Conservation (phyloP, 2,113 vertebrate species). For the Uropsilus gracilis region DNA sequence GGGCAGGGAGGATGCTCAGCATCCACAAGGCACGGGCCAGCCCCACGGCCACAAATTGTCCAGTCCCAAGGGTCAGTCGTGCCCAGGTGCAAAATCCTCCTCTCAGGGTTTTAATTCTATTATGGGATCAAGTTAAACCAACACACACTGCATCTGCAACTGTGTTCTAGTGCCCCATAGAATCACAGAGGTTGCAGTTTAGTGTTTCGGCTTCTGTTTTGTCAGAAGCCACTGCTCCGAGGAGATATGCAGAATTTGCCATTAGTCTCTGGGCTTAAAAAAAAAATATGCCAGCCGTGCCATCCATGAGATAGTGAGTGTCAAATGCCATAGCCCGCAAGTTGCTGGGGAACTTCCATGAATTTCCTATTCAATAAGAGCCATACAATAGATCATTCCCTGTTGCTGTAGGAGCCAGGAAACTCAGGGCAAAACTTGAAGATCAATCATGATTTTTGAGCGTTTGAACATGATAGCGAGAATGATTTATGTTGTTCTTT, state of each 20-base stretch:
- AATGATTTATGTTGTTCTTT: slow-evolving; percentile 4
- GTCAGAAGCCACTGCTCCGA: neutral
- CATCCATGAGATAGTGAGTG: neutral
- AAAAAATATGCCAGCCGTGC: neutral
- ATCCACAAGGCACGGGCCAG: neutral
- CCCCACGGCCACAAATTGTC: neutral
- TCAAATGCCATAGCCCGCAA: neutral
- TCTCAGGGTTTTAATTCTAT: neutral
- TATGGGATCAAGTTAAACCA: neutral
- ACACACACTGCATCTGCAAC: neutral
- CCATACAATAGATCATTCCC: neutral
- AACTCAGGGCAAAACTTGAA: neutral
- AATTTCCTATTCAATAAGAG: neutral
- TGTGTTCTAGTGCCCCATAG: neutral
- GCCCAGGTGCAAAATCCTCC: neutral
- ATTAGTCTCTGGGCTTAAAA: neutral
- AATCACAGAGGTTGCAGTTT: neutral
- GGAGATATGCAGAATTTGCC: neutral
- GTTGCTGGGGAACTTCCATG: slow-evolving; percentile 4
- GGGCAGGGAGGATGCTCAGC: neutral
- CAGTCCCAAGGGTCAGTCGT: neutral
- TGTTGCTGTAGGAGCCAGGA: neutral
- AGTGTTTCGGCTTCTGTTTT: slow-evolving; percentile 2
- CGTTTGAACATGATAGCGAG: neutral
- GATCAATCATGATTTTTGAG: slow-evolving; percentile 12